These are phyloP conservation scores for Balearica regulorum DNA, from an alignment of 2,797 vertebrate species.

Conservation along the genomic window DNA sequence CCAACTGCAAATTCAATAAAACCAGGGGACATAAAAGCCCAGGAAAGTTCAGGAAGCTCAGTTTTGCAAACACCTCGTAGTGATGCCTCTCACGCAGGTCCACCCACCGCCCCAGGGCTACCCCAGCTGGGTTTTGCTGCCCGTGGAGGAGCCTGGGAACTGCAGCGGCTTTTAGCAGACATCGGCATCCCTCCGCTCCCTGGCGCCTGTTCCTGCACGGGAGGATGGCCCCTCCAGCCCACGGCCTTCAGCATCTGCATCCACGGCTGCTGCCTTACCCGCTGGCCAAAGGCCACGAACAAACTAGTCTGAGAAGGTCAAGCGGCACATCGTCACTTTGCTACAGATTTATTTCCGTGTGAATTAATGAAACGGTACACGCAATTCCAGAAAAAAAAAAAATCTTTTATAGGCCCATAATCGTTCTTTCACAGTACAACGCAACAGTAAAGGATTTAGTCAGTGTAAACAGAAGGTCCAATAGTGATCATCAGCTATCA, in stretches of 20 bases:
- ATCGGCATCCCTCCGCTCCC: not conserved
- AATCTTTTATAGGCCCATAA: conserved; percentile 43
- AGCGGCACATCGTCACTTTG: not conserved
- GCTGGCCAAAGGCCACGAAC: not conserved
- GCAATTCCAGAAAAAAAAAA: not conserved
- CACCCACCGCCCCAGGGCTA: not conserved
- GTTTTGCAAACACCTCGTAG: not conserved
- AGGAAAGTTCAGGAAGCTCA: not conserved
- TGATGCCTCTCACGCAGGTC: not conserved
- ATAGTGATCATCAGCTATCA: conserved; percentile 62
- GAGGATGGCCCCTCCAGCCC: not conserved
- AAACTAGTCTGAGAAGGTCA: not conserved
- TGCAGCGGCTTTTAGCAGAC: not conserved
- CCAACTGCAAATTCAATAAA: not conserved
- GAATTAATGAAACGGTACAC: conserved; percentile 43
- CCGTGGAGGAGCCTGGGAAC: not conserved
- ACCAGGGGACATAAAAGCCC: not conserved
- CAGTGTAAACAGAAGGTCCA: conserved; percentile 57
- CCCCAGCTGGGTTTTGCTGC: not conserved
- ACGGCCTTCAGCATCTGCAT: fast-evolving
- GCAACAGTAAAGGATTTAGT: conserved; percentile 64
- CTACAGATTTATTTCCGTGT: conserved; percentile 30
- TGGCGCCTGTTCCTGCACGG: not conserved
- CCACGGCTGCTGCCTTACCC: not conserved
- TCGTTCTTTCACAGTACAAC: conserved; percentile 54